Evolutionary conservation across 2,797 vertebrate species (phyloP).

Genomic region (Muraenolepis orangiensis): DNA sequence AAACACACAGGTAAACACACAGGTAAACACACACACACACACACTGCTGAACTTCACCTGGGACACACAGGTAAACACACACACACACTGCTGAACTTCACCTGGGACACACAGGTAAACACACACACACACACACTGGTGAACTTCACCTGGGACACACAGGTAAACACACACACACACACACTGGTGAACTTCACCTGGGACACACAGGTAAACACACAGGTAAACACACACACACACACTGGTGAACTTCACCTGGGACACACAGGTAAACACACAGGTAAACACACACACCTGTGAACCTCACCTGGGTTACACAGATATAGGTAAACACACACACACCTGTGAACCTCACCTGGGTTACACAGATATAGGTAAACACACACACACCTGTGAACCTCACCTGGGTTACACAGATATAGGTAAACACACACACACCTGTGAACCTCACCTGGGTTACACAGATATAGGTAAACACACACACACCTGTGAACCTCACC

Average conservation of each 20-base stretch:
- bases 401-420: conserved; percentile 72
- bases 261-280: background rate
- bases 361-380: background rate
- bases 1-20: conserved; percentile 1
- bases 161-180: background rate
- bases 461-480: background rate
- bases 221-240: background rate
- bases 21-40: background rate
- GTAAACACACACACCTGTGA: background rate
- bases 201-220: background rate
- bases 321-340: background rate
- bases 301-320: background rate
- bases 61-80: background rate
- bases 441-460: background rate
- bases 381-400: conserved; percentile 92
- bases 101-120: background rate
- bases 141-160: background rate
- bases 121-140: background rate
- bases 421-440: conserved; percentile 5
- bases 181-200: background rate
- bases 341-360: background rate
- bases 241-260: background rate
- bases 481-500: background rate
- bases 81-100: background rate
- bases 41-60: background rate